phyloP scores from a whole-genome alignment of 2,113 vertebrate species.

The Gymnogyps californianus region DNA sequence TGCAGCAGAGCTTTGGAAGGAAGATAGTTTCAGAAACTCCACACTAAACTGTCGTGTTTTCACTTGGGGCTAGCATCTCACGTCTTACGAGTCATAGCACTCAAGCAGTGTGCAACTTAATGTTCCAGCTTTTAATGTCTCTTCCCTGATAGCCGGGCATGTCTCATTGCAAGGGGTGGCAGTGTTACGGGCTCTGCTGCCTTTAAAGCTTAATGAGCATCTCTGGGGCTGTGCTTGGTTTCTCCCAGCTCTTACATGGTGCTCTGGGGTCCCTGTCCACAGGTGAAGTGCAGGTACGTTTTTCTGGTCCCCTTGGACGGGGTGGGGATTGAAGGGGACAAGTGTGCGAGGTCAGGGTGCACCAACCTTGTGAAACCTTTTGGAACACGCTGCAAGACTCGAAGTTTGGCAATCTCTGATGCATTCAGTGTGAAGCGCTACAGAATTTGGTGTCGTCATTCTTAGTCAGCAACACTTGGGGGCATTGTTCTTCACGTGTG shows the following conservation, averaged over 20 bases:
- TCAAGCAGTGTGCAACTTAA: neutral
- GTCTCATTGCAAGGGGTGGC: neutral
- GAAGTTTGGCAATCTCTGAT: neutral
- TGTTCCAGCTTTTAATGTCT: rapidly evolving
- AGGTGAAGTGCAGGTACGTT: rapidly evolving
- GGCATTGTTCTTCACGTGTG: neutral
- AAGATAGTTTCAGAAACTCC: neutral
- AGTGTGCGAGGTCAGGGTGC: neutral
- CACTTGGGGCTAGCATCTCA: neutral
- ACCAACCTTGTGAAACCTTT: neutral
- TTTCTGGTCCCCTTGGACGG: neutral
- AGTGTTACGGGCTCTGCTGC: neutral
- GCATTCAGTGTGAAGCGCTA: neutral
- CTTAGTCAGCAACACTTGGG: neutral
- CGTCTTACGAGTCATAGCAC: neutral
- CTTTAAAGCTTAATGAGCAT: no score
- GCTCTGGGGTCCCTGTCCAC: neutral
- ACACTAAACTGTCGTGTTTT: neutral
- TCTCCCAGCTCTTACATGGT: rapidly evolving
- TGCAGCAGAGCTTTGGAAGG: neutral
- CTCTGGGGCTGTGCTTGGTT: neutral
- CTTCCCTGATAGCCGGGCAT: neutral
- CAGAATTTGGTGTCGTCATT: neutral
- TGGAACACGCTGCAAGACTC: neutral
- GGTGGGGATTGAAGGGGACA: neutral